Base-by-base conservation (phyloP, 2,888 invertebrate species). In the Drosophila setosimentum region DNA sequence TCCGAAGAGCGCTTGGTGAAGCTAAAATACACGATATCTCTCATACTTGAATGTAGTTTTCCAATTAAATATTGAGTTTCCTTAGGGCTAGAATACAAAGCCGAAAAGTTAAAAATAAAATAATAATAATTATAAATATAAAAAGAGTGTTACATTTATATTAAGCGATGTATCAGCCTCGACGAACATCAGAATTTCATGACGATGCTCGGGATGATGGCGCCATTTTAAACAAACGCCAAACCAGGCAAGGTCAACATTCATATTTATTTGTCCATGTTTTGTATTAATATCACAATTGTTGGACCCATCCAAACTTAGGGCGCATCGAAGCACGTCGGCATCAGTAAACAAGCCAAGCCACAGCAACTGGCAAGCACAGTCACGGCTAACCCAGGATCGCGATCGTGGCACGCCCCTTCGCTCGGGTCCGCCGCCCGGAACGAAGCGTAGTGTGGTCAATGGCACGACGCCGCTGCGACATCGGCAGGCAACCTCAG, bases 171-270 rank as follows among this genome's bases (percentile, higher is more conserved):
- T 89, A 91, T 29, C 76, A 83, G 30, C 92, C 92, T 13, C 81
- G 92, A 6, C 82, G 92, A 4, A 92, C 92, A 8, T 82, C 91
- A 1, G 92, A 92, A 65, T 92, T 91, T 49, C 85, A 83, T 16
- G 92, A 87, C 32, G 91, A 91, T 24, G 71, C 78, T 2, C 70
- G 74, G 21, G 80, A 87, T 8, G 83, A 84, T 11, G 68, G 58
- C 10, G 76, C 73, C 40, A 69, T 68, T 21, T 49, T 55, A 8
- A 80, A 82, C 8, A 73, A 70, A 21, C 86, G 91, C 0, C 86
- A 82, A 24, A 82, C 88, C 7, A 82, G 92, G 92, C 84, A 65
- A 75, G 68, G 66, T 8, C 0, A 2, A 21, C 6, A 45, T 21
- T 29, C 33, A 35, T n/a, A 40, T 30, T 2, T 30, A 30, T 57